These are phyloP conservation scores for Dysmachus trigonus DNA, from an alignment of 2,888 invertebrate genomes.

Conservation along the genomic window DNA sequence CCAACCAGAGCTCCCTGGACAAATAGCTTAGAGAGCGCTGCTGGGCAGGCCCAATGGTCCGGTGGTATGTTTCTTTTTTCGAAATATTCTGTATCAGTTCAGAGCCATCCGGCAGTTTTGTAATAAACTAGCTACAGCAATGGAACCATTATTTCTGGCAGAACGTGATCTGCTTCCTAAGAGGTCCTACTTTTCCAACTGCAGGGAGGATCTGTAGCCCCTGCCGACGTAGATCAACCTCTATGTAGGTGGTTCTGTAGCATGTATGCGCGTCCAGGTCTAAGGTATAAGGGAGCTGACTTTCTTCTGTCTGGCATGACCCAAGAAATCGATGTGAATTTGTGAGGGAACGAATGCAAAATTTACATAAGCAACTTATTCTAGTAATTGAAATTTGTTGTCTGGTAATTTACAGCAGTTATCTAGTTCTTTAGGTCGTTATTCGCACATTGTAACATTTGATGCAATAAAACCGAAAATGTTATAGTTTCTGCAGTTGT, in stretches of 20 bases:
- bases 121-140: slow-evolving; percentile 30
- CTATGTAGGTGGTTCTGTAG: not conserved
- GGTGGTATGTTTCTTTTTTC: slow-evolving; percentile 2
- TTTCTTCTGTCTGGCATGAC: not conserved
- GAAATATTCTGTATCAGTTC: slow-evolving; percentile 34
- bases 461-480: not conserved
- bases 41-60: not conserved
- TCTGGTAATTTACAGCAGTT: not conserved
- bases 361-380: not conserved
- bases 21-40: not conserved
- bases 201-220: not conserved
- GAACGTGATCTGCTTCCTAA: slow-evolving; percentile 22
- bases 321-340: not conserved
- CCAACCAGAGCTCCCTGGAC: not conserved
- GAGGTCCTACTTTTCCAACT: not conserved
- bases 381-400: not conserved
- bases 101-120: slow-evolving; percentile 11
- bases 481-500: not conserved
- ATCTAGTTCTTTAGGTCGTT: not conserved
- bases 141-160: slow-evolving; percentile 39
- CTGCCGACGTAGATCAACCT: not conserved
- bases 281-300: not conserved
- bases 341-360: not conserved
- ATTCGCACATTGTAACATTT: not conserved
- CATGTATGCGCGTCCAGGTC: not conserved